A percentile compares a stretch with the other conserved stretches of the same genome.
These are phyloP conservation scores for Condylura cristata DNA, from an alignment of 2,113 vertebrate genomes.

Conservation along the genomic window DNA sequence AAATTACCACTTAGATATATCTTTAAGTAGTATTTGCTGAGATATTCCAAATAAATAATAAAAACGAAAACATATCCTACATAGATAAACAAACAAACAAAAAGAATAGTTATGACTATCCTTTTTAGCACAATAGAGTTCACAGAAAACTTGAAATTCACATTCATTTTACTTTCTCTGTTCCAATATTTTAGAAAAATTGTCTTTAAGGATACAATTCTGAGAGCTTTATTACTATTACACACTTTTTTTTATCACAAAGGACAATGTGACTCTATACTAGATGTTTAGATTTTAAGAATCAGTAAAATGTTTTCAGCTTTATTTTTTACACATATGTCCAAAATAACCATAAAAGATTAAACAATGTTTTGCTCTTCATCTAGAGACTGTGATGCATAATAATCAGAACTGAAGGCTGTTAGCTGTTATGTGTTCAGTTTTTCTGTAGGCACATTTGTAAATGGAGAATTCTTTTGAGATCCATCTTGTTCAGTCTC, in stretches of 20 bases:
- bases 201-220: not conserved
- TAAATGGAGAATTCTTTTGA: conserved; percentile 58
- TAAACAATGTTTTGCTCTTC: not conserved
- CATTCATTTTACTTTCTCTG: not conserved
- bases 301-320: not conserved
- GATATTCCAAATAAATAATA: conserved; percentile 40
- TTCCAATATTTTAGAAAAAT: not conserved
- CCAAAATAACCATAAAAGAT: not conserved
- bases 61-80: not conserved
- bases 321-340: not conserved
- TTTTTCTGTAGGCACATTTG: conserved; percentile 36
- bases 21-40: conserved; percentile 11
- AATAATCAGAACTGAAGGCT: not conserved
- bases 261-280: not conserved
- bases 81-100: not conserved
- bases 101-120: not conserved
- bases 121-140: not conserved
- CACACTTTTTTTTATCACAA: not conserved
- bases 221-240: not conserved
- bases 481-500: conserved; percentile 49
- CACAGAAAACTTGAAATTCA: not conserved
- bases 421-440: not conserved
- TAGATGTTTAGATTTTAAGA: conserved; percentile 35
- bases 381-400: not conserved
- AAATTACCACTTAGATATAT: not conserved